phyloP scores from a whole-genome alignment of 1,140 invertebrate genomes.

The Drosophila nannoptera region DNA sequence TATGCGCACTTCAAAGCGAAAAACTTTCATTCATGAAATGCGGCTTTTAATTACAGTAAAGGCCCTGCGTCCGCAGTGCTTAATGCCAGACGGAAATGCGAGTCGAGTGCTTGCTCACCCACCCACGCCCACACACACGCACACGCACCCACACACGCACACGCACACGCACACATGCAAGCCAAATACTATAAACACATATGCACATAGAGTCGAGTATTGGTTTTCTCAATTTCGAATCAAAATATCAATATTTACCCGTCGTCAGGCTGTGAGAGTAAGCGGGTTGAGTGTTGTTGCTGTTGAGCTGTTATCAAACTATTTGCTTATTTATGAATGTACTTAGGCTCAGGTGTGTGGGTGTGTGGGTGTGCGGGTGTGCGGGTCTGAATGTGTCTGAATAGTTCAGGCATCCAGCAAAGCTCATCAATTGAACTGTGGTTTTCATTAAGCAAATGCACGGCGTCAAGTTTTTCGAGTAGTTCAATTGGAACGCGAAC shows the following conservation, averaged over 20 bases:
- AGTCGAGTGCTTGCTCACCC: conserved; percentile 11
- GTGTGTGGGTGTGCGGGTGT: conserved; percentile 3
- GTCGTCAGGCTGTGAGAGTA: neutral
- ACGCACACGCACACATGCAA: neutral
- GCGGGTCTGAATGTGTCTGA: conserved; percentile 1
- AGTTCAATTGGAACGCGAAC: neutral
- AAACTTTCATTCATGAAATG: conserved; percentile 58
- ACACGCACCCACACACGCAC: no score
- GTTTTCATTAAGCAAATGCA: conserved; percentile 37
- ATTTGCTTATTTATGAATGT: conserved; percentile 59
- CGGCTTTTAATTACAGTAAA: conserved; percentile 50
- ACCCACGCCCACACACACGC: no score
- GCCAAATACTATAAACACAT: conserved; percentile 21
- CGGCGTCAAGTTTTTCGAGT: neutral
- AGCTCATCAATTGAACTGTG: conserved; percentile 29
- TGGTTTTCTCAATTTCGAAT: conserved; percentile 52
- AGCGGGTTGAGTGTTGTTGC: conserved; percentile 40
- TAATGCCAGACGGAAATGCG: conserved; percentile 9
- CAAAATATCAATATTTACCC: conserved; percentile 69
- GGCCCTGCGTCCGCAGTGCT: conserved; percentile 24
- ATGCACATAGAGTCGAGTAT: conserved; percentile 17
- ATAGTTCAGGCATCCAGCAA: neutral
- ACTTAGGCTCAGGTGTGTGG: conserved; percentile 8
- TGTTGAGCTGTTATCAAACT: conserved; percentile 55
- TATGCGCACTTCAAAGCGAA: conserved; percentile 51